Percentiles rank a stretch among this genome's conserved stretches.
Conservation (phyloP, 2,113 vertebrate species). For the Sturnira hondurensis region DNA sequence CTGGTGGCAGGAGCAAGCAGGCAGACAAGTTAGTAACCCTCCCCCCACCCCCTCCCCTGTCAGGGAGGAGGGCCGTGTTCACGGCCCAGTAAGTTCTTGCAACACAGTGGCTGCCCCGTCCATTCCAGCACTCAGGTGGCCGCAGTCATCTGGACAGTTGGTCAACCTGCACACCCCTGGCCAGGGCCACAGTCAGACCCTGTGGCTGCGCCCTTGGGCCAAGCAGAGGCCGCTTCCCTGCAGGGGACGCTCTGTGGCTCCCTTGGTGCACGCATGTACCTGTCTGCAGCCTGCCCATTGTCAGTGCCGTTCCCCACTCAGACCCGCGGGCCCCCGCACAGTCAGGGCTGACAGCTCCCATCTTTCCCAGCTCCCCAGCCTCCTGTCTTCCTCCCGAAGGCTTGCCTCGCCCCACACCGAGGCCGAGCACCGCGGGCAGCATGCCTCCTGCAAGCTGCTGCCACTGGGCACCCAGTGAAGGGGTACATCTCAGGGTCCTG, state of each 20-base stretch:
- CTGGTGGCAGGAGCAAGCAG: rapidly evolving
- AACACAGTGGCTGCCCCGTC: rapidly evolving
- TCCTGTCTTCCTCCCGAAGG: background rate
- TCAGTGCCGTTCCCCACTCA: rapidly evolving
- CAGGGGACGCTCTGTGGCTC: rapidly evolving
- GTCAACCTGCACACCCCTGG: rapidly evolving
- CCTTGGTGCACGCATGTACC: rapidly evolving
- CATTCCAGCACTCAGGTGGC: rapidly evolving
- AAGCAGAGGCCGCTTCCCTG: background rate
- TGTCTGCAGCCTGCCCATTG: background rate
- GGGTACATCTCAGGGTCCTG: too few species aligned
- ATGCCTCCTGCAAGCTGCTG: rapidly evolving
- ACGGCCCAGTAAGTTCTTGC: too few species aligned
- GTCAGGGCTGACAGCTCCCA: rapidly evolving
- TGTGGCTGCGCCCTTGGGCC: rapidly evolving
- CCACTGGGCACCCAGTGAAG: too few species aligned
- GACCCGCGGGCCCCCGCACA: rapidly evolving
- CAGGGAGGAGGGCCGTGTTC: rapidly evolving
- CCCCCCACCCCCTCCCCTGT: too few species aligned
- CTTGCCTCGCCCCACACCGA: background rate
- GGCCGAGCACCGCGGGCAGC: rapidly evolving
- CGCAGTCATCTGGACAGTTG: rapidly evolving
- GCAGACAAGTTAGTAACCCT: background rate
- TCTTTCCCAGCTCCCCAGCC: background rate
- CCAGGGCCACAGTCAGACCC: rapidly evolving